Evolutionary conservation across 1,140 invertebrate species (phyloP).

Genomic region (Diabrotica undecimpunctata): DNA sequence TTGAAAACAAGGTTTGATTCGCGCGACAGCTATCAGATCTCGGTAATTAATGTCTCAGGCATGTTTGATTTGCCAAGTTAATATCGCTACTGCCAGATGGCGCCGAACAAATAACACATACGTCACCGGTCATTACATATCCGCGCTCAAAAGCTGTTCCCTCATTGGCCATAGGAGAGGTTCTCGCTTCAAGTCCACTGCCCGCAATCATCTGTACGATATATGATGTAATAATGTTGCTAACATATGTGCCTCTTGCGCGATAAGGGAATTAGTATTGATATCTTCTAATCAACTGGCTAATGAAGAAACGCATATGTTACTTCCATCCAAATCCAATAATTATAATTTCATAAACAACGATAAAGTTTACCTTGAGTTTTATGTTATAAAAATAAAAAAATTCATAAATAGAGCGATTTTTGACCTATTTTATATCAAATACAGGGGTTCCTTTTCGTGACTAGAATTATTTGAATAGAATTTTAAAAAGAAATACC

Average conservation of each 20-base stretch:
- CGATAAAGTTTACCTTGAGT: too few species aligned
- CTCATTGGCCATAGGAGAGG: slow-evolving; percentile 20
- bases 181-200: slow-evolving; percentile 33
- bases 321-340: slow-evolving; percentile 2
- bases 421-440: too few species aligned
- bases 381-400: too few species aligned
- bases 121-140: slow-evolving; percentile 46
- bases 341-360: not conserved
- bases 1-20: slow-evolving; percentile 31
- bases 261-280: slow-evolving; percentile 47
- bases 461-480: too few species aligned
- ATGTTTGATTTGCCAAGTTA: slow-evolving; percentile 50
- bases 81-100: slow-evolving; percentile 48
- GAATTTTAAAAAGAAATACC: too few species aligned
- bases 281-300: slow-evolving; percentile 44
- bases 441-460: too few species aligned
- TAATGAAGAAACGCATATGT: slow-evolving; percentile 47
- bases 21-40: slow-evolving; percentile 38
- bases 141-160: slow-evolving; percentile 18
- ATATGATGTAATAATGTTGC: slow-evolving; percentile 48
- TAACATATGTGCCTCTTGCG: slow-evolving; percentile 45
- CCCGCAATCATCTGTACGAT: slow-evolving; percentile 46
- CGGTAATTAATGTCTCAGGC: slow-evolving; percentile 46
- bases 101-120: slow-evolving; percentile 49
- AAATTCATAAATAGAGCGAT: too few species aligned